Evolutionary conservation across 2,888 invertebrate genomes (phyloP).

Genomic region (Eulithis prunata): DNA sequence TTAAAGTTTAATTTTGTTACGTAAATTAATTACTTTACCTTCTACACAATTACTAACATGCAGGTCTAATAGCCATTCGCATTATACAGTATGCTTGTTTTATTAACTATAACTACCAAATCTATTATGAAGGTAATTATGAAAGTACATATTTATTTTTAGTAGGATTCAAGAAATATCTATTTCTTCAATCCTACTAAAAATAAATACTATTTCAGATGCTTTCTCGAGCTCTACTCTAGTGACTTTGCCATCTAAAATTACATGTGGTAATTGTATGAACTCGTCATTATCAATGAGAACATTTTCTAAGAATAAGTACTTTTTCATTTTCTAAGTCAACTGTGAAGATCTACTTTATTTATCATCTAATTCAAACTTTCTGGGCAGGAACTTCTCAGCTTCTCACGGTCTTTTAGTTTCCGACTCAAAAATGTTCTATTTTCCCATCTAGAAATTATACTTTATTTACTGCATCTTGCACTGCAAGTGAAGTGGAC

Average conservation of each 20-base stretch:
- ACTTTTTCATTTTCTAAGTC: slow-evolving; percentile 21
- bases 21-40: slow-evolving; percentile 29
- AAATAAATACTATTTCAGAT: slow-evolving; percentile 6
- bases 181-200: not conserved
- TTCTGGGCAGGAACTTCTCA: slow-evolving; percentile 23
- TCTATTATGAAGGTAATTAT: not conserved
- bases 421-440: slow-evolving; percentile 49
- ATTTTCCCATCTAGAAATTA: slow-evolving; percentile 2
- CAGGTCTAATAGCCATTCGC: not conserved
- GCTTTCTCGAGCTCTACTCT: slow-evolving; percentile 9
- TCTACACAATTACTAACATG: slow-evolving; percentile 6
- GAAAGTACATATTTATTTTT: too few species aligned
- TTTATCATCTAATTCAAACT: slow-evolving; percentile 8
- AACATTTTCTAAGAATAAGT: slow-evolving; percentile 8
- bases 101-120: not conserved
- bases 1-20: slow-evolving; percentile 34
- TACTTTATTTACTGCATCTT: not conserved
- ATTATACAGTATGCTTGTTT: slow-evolving; percentile 8
- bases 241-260: slow-evolving; percentile 14
- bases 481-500: slow-evolving; percentile 39
- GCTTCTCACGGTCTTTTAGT: slow-evolving; percentile 59
- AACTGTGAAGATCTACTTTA: slow-evolving; percentile 36
- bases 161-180: too few species aligned
- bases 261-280: slow-evolving; percentile 9
- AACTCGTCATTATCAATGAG: slow-evolving; percentile 16